These are phyloP conservation scores for Lytechinus variegatus DNA, from an alignment of 35 echinoderm and acorn worm species.

Conservation along the genomic window DNA sequence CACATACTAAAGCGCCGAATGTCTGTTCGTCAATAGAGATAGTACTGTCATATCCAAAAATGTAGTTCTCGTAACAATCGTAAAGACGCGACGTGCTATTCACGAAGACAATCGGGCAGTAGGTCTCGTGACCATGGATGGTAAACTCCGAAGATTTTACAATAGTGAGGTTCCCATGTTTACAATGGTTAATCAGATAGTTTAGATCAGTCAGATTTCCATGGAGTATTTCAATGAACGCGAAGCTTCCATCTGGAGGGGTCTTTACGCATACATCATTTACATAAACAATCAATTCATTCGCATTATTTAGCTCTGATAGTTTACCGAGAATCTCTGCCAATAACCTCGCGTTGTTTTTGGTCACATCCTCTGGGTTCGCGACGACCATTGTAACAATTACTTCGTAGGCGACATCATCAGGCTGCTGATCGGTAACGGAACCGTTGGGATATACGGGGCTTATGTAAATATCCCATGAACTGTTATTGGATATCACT, in stretches of 20 bases:
- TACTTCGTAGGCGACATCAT: background rate
- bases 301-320: background rate
- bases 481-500: background rate
- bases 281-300: background rate
- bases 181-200: background rate
- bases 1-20: slow-evolving; percentile 68
- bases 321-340: background rate
- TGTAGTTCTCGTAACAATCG: slow-evolving; percentile 62
- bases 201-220: slow-evolving; percentile 30
- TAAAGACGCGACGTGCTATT: slow-evolving; percentile 42
- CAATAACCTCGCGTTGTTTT: background rate
- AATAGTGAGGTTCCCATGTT: slow-evolving; percentile 23
- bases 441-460: background rate
- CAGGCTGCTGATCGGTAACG: background rate
- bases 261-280: background rate
- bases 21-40: slow-evolving; percentile 33
- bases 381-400: slow-evolving; percentile 2
- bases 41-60: slow-evolving; percentile 52
- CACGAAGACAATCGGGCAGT: slow-evolving; percentile 54
- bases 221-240: background rate
- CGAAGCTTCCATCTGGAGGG: background rate
- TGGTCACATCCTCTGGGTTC: background rate
- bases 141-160: slow-evolving; percentile 17
- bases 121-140: background rate
- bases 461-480: background rate